Evolutionary conservation across 2,888 invertebrate genomes (phyloP).

Genomic region (Dolichopus griseipennis): DNA sequence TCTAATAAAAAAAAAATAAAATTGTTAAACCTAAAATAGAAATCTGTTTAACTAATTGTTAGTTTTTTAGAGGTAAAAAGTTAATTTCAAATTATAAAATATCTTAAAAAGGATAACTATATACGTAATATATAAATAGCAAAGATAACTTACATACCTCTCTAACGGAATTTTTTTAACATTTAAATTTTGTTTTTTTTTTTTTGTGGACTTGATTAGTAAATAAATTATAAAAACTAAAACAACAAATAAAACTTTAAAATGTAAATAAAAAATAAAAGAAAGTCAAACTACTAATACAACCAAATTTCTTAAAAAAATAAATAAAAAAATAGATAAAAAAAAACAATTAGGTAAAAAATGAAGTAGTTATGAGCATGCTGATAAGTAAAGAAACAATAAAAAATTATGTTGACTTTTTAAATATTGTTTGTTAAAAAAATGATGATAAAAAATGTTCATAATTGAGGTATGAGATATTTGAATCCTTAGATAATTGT

Average conservation of each 20-base stretch:
- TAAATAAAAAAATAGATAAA: no score
- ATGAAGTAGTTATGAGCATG: background rate
- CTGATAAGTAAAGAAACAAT: background rate
- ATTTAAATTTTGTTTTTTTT: background rate
- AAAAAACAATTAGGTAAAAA: background rate
- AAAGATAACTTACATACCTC: no score
- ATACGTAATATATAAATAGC: background rate
- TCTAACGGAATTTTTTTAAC: background rate
- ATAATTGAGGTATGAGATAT: background rate
- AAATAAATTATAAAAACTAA: background rate
- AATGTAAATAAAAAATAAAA: no score
- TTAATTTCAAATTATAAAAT: background rate
- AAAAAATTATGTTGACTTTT: background rate
- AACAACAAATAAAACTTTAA: no score
- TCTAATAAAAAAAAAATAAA: background rate
- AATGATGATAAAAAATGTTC: background rate
- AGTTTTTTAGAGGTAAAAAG: background rate
- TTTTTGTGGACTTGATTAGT: background rate
- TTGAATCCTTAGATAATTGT: background rate
- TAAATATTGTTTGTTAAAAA: conserved; percentile 1
- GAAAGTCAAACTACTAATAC: no score
- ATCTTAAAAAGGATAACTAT: background rate
- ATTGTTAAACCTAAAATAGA: background rate
- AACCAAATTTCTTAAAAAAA: no score
- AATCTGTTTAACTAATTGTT: background rate